Conservation (phyloP, 2,888 invertebrate genomes). For the Panopea generosa region DNA sequence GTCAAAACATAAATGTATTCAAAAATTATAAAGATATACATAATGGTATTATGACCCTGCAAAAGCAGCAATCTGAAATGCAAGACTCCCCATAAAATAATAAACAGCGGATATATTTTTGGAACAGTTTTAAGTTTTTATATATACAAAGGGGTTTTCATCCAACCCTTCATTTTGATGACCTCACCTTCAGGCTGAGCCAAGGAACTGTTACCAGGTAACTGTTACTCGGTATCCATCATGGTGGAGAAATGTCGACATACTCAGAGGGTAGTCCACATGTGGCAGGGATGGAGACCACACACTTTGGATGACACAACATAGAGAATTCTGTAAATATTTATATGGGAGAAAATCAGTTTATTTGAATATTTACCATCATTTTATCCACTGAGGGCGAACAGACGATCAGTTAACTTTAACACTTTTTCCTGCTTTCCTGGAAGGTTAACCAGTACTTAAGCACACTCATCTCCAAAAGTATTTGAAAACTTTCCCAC, state of each 20-base stretch:
- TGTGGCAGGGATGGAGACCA: conserved; percentile 86
- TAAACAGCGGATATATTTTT: not conserved
- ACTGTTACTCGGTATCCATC: conserved; percentile 69
- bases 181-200: conserved; percentile 68
- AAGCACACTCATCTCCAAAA: too few species aligned
- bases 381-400: too few species aligned
- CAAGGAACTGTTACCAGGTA: conserved; percentile 34
- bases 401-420: too few species aligned
- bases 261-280: conserved; percentile 88
- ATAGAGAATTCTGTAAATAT: conserved; percentile 87
- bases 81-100: not conserved
- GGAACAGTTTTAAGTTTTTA: not conserved
- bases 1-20: too few species aligned
- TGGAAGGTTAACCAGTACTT: too few species aligned
- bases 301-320: conserved; percentile 88
- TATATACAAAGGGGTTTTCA: conserved; percentile 80
- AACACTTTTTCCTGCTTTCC: too few species aligned
- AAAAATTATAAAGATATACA: too few species aligned
- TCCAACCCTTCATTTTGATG: conserved; percentile 82
- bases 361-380: too few species aligned
- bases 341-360: too few species aligned
- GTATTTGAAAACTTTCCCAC: too few species aligned
- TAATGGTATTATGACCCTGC: too few species aligned
- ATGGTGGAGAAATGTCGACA: conserved; percentile 87
- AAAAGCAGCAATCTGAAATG: not conserved